Percentiles rank a stretch among this genome's conserved stretches.
These are phyloP conservation scores for Gnathonemus longibarbis DNA, from an alignment of 2,113 vertebrate genomes.

Conservation along the genomic window DNA sequence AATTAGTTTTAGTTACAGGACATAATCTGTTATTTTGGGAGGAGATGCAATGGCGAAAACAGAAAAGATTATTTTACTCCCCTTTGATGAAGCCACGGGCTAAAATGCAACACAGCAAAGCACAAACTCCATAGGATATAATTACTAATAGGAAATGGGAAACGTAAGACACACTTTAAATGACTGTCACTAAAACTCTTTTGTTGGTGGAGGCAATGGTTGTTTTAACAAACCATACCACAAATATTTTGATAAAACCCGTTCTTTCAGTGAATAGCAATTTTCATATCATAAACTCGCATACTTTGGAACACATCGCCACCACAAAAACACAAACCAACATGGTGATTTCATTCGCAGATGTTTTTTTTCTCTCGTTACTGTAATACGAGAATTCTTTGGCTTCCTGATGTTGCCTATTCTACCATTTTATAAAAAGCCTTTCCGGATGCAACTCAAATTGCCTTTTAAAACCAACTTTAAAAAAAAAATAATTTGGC, in stretches of 20 bases:
- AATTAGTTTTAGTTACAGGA: background rate
- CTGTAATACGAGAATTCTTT: background rate
- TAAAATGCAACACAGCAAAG: slow-evolving; percentile 27
- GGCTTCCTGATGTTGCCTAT: background rate
- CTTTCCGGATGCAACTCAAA: slow-evolving; percentile 18
- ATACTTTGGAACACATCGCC: slow-evolving; percentile 19
- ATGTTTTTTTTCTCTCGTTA: background rate
- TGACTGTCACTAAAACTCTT: slow-evolving; percentile 15
- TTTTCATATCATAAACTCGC: slow-evolving; percentile 27
- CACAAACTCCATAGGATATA: background rate
- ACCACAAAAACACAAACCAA: slow-evolving; percentile 27
- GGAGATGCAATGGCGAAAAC: slow-evolving; percentile 12
- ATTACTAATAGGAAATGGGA: slow-evolving; percentile 37
- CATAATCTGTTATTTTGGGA: slow-evolving; percentile 12
- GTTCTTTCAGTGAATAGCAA: slow-evolving; percentile 8
- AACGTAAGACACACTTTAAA: slow-evolving; percentile 14
- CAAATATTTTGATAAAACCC: slow-evolving; percentile 33
- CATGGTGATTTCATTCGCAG: slow-evolving; percentile 23
- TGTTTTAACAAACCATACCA: slow-evolving; percentile 29
- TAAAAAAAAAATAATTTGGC: background rate
- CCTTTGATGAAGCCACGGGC: slow-evolving; percentile 26
- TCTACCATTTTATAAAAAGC: slow-evolving; percentile 19
- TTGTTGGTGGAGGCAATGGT: slow-evolving; percentile 23
- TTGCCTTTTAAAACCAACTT: slow-evolving; percentile 6
- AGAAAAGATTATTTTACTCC: slow-evolving; percentile 12